Base-by-base conservation (phyloP, 2,113 vertebrate species). In the Empidonax alnorum region DNA sequence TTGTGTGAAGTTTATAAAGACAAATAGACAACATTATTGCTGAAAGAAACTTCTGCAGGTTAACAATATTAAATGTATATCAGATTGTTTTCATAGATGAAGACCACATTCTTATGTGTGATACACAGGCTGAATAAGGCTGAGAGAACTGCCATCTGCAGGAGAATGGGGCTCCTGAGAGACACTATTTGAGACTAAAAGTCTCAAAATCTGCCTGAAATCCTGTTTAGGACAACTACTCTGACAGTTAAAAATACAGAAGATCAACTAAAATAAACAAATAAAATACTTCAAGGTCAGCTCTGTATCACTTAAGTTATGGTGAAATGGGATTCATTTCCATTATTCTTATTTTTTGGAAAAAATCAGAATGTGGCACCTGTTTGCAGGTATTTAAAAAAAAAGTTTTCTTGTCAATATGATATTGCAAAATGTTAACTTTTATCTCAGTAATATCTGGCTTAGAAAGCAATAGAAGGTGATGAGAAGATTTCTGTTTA, bases 401-500 rank as follows among this genome's bases (percentile, higher is more conserved):
- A 13, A 76, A 33, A 15, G 35, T 93, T 84, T 37, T 63, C 11
- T 22, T 59, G 42, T 72, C 74, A 82, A 37, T 71, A 63, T 0
- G 3, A 62, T 84, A 77, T 67, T 71, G 44, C 50, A 77, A 90
- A 89, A 80, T n/a, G 3, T n/a, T 65, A 79, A 83, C 30, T 28
- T 10, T 56, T 92, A 88, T 62, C 80, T 87, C 63, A 88, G 46
- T 31, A 73, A 30, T 86, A 92, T 73, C 63, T 90, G 28, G 11
- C 41, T 92, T 46, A 93, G 59, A 84, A 81, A 65, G 44, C 67
- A 81, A 53, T 82, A 63, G 53, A 90, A 20, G 41, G 35, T 73
- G 50, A 88, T 6, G 12, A 93, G 62, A 91, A 56, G 76, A 69
- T 80, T 91, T 91, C 69, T 91, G 39, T 75, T 95, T 88, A 80